Evolutionary conservation across 1,140 invertebrate species (phyloP).

Genomic region (Galendromus occidentalis): DNA sequence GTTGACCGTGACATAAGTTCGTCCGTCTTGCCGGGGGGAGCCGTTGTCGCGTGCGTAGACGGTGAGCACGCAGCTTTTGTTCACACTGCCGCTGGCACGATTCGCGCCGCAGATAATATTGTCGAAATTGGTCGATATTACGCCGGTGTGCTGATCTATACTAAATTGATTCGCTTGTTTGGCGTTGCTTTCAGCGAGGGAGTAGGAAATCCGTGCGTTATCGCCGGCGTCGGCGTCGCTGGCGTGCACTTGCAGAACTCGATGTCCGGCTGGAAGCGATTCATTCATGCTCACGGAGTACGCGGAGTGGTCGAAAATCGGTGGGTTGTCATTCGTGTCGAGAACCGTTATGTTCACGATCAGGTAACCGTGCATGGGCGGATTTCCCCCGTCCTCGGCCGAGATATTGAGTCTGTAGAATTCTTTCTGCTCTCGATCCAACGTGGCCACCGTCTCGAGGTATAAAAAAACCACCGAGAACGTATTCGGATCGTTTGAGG

Average conservation of each 20-base stretch:
- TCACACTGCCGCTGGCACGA: slow-evolving; percentile 34
- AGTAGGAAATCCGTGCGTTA: slow-evolving; percentile 77
- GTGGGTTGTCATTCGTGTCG: slow-evolving; percentile 86
- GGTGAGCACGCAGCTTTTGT: slow-evolving; percentile 74
- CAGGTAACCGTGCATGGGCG: slow-evolving; percentile 55
- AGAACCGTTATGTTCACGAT: slow-evolving; percentile 72
- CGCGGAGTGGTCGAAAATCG: slow-evolving; percentile 75
- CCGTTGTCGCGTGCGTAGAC: slow-evolving; percentile 82
- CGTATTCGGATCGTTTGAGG: slow-evolving; percentile 64
- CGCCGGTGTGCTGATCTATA: slow-evolving; percentile 66
- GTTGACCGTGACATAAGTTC: slow-evolving; percentile 84
- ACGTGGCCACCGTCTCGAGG: slow-evolving; percentile 63
- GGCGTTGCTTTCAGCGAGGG: slow-evolving; percentile 51
- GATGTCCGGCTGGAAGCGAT: slow-evolving; percentile 63
- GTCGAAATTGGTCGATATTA: slow-evolving; percentile 42
- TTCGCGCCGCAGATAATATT: slow-evolving; percentile 25
- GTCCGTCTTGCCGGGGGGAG: slow-evolving; percentile 61
- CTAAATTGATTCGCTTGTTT: slow-evolving; percentile 43
- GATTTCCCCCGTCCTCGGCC: slow-evolving; percentile 59
- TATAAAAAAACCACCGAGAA: slow-evolving; percentile 63
- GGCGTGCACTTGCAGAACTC: slow-evolving; percentile 67
- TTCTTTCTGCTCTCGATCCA: slow-evolving; percentile 64
- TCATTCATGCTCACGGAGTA: slow-evolving; percentile 79
- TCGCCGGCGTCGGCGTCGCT: slow-evolving; percentile 74
- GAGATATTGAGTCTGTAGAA: slow-evolving; percentile 71